A percentile compares a stretch with the other conserved stretches of the same genome.
Conservation (phyloP, 1,140 invertebrate genomes). For the Apocrypta bakeri region DNA sequence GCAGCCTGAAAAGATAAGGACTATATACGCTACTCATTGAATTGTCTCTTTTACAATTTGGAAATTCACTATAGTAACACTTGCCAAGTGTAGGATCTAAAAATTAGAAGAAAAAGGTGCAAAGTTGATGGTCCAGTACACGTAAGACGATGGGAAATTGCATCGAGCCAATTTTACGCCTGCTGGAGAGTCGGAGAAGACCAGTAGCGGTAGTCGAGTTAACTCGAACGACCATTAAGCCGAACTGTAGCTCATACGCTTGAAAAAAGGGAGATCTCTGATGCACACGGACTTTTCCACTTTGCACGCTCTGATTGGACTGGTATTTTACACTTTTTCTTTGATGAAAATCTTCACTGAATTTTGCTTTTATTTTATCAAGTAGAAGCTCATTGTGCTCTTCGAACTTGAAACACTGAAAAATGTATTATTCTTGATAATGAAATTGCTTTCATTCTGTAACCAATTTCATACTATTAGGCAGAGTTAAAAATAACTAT, state of each 20-base stretch:
- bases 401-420: no score
- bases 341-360: background rate
- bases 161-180: slow-evolving; percentile 54
- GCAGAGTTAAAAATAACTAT: no score
- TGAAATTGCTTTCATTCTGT: no score
- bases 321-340: slow-evolving; percentile 21
- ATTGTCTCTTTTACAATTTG: background rate
- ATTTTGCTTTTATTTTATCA: no score
- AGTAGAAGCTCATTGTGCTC: no score
- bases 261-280: background rate
- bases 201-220: slow-evolving; percentile 34
- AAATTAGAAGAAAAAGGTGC: background rate
- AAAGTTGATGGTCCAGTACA: background rate
- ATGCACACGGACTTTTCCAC: slow-evolving; percentile 36
- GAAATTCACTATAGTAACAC: background rate
- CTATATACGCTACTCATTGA: background rate
- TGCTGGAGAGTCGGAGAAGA: slow-evolving; percentile 21
- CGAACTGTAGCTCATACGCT: slow-evolving; percentile 25
- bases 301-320: slow-evolving; percentile 28
- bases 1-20: background rate
- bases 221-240: slow-evolving; percentile 55
- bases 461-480: no score
- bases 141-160: slow-evolving; percentile 37
- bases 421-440: no score
- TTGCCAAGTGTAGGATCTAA: background rate